Evolutionary conservation across 2,888 invertebrate genomes (phyloP).

Genomic region (Byasa hedistus): DNA sequence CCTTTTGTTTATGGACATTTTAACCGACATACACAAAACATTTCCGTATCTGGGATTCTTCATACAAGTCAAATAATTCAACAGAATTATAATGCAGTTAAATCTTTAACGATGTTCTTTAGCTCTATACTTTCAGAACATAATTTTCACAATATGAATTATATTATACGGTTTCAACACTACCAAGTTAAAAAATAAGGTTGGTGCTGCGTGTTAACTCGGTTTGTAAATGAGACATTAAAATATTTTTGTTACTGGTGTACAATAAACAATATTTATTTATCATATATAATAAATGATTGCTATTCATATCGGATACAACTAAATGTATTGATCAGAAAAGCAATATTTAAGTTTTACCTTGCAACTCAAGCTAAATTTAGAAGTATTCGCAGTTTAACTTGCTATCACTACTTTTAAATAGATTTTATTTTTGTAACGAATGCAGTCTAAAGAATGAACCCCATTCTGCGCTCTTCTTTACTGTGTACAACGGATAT

Average conservation of each 20-base stretch:
- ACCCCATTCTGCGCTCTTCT: constrained; percentile 15
- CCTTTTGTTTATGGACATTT: constrained; percentile 15
- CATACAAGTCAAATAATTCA: constrained; percentile 34
- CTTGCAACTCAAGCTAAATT: background rate
- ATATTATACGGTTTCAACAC: too few species aligned
- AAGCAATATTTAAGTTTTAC: background rate
- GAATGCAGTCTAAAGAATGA: constrained; percentile 2
- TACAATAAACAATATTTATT: too few species aligned
- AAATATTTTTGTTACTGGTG: too few species aligned
- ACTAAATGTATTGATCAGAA: background rate
- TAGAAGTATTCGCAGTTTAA: background rate
- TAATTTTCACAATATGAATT: too few species aligned
- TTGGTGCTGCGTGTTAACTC: too few species aligned
- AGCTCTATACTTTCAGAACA: too few species aligned
- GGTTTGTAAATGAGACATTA: too few species aligned
- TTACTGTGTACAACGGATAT: constrained; percentile 25
- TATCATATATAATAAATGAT: too few species aligned
- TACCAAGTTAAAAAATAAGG: too few species aligned
- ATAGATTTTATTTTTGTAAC: background rate
- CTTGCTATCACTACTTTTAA: background rate
- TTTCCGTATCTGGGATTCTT: constrained; percentile 37
- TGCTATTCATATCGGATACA: background rate
- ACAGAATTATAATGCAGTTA: too few species aligned
- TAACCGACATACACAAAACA: constrained; percentile 28
- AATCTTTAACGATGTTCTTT: too few species aligned